These are phyloP conservation scores for Elymnias hypermnestra DNA, from an alignment of 1,140 invertebrate genomes.

Conservation along the genomic window DNA sequence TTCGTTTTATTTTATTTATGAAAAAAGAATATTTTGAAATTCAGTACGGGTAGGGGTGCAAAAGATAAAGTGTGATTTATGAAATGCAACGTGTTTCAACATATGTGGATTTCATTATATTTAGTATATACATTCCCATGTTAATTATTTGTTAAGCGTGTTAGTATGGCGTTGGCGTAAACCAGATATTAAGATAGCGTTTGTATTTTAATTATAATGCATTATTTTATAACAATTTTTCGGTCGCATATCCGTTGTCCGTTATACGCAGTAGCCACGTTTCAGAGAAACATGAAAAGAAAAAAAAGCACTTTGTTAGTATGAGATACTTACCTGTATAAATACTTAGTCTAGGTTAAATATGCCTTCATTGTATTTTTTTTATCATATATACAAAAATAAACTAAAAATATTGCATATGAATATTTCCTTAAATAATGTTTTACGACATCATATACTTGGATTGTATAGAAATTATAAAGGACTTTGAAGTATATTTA, in stretches of 20 bases:
- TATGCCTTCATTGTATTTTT: slow-evolving; percentile 10
- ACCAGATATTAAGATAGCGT: slow-evolving; percentile 72
- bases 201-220: slow-evolving; percentile 35
- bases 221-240: slow-evolving; percentile 44
- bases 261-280: slow-evolving; percentile 64
- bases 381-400: slow-evolving; percentile 1
- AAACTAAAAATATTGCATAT: background rate
- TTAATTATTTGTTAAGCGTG: slow-evolving; percentile 54
- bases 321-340: slow-evolving; percentile 33
- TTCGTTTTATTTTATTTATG: no score
- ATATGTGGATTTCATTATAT: no score
- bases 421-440: no score
- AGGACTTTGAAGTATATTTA: no score
- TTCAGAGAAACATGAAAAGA: slow-evolving; percentile 77
- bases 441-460: no score
- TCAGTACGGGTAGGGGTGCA: no score
- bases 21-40: no score
- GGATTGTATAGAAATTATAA: background rate
- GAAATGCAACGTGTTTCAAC: no score
- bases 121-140: slow-evolving; percentile 53
- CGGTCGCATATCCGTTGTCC: slow-evolving; percentile 49
- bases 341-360: slow-evolving; percentile 34
- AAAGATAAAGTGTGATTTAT: no score
- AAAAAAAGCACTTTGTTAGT: slow-evolving; percentile 77
- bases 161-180: slow-evolving; percentile 70